Conservation (phyloP, 2,888 invertebrate genomes). For the Lepidonotus clava region DNA sequence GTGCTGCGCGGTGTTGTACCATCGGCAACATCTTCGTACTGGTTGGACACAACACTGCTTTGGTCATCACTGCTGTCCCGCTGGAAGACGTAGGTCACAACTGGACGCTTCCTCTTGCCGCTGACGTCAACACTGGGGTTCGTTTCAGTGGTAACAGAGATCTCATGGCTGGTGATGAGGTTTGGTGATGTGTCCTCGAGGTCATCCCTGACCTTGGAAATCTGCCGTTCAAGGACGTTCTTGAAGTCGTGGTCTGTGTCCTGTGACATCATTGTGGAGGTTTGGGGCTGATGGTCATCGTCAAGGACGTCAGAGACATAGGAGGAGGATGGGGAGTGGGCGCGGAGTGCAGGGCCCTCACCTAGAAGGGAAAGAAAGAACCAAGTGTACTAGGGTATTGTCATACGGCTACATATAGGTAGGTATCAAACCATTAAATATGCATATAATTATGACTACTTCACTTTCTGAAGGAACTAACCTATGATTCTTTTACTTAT, state of each 20-base stretch:
- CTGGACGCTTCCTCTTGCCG: neutral
- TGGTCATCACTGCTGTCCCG: neutral
- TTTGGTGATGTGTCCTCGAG: neutral
- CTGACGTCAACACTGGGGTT: neutral
- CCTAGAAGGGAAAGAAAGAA: neutral
- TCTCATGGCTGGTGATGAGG: neutral
- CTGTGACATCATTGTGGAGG: neutral
- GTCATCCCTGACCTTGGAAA: conserved; percentile 24
- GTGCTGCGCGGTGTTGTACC: neutral
- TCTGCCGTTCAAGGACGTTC: neutral
- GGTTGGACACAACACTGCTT: conserved; percentile 23
- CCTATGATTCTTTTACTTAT: too few species aligned
- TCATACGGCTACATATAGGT: too few species aligned
- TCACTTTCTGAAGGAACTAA: too few species aligned
- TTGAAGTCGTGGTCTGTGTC: neutral
- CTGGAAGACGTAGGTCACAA: conserved; percentile 27
- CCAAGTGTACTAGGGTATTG: neutral
- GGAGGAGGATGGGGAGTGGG: neutral
- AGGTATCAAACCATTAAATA: too few species aligned
- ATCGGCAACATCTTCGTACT: conserved; percentile 16
- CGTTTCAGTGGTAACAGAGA: neutral
- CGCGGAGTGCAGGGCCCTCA: neutral
- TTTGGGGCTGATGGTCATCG: neutral
- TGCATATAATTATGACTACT: too few species aligned
- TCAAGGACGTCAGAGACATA: conserved; percentile 6